Percentiles rank a stretch among this genome's conserved stretches.
Evolutionary conservation across 2,888 invertebrate genomes (phyloP).

Genomic region (Pseudanteris insignis): DNA sequence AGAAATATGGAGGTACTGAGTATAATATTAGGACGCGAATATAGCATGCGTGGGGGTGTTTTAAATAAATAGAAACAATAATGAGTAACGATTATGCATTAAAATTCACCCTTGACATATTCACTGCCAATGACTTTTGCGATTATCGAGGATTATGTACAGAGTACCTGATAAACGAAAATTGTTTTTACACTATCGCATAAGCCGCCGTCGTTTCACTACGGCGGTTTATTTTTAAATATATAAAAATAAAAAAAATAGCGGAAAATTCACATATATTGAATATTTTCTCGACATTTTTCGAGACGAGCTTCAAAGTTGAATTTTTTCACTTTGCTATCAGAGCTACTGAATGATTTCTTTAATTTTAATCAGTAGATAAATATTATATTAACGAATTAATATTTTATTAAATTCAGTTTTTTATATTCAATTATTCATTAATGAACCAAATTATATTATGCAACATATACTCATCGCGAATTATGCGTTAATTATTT

Average conservation of each 20-base stretch:
- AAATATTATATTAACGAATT: no score
- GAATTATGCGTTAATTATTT: no score
- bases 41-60: conserved; percentile 44
- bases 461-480: no score
- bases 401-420: no score
- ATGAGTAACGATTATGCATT: conserved; percentile 33
- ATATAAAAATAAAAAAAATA: conserved; percentile 5
- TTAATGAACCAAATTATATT: no score
- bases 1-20: conserved; percentile 65
- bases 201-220: background rate
- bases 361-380: no score
- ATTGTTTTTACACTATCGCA: background rate
- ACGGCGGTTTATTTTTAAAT: conserved; percentile 2
- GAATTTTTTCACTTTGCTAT: no score
- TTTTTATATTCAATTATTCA: no score
- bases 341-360: no score
- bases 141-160: no score
- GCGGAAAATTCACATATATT: background rate
- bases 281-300: background rate
- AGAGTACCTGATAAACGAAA: no score
- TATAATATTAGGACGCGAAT: conserved; percentile 62
- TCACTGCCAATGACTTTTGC: conserved; percentile 36
- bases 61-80: conserved; percentile 49
- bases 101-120: conserved; percentile 35
- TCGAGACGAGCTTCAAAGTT: no score